Conservation (phyloP, 2,113 vertebrate species). For the Rhizomys pruinosus region DNA sequence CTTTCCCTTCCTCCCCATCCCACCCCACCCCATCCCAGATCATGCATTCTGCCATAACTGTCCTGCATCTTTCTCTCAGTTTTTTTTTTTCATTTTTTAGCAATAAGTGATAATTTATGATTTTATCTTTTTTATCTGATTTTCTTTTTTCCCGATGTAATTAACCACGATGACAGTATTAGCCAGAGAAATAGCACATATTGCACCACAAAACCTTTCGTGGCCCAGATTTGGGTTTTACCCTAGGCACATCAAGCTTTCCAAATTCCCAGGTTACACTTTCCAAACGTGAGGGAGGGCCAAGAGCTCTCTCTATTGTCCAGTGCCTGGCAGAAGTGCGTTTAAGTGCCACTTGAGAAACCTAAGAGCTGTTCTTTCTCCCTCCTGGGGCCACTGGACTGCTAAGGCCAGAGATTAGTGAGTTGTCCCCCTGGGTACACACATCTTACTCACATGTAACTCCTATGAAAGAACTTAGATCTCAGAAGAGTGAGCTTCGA, state of each 20-base stretch:
- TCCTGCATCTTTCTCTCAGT: too few species aligned
- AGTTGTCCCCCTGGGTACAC: background rate
- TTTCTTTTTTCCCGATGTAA: constrained; percentile 80
- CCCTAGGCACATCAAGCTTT: constrained; percentile 44
- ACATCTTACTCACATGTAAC: background rate
- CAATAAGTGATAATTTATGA: too few species aligned
- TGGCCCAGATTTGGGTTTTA: constrained; percentile 65
- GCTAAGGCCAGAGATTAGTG: background rate
- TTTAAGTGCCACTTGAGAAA: background rate
- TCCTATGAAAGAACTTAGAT: background rate
- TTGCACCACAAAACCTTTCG: constrained; percentile 64
- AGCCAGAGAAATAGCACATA: constrained; percentile 75
- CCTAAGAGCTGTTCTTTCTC: background rate
- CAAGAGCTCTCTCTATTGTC: background rate
- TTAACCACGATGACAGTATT: constrained; percentile 84
- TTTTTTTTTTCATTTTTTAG: too few species aligned
- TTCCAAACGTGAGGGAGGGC: constrained; percentile 28
- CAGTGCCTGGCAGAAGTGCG: background rate
- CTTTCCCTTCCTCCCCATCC: too few species aligned
- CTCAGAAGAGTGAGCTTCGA: background rate
- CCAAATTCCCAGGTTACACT: constrained; percentile 29
- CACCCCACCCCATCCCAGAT: too few species aligned
- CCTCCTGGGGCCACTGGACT: background rate
- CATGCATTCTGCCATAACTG: too few species aligned
- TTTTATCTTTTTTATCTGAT: too few species aligned